A percentile compares a stretch with the other conserved stretches of the same genome.
Evolutionary conservation across 1,140 invertebrate species (phyloP).

Genomic region (Diorhabda elongata): DNA sequence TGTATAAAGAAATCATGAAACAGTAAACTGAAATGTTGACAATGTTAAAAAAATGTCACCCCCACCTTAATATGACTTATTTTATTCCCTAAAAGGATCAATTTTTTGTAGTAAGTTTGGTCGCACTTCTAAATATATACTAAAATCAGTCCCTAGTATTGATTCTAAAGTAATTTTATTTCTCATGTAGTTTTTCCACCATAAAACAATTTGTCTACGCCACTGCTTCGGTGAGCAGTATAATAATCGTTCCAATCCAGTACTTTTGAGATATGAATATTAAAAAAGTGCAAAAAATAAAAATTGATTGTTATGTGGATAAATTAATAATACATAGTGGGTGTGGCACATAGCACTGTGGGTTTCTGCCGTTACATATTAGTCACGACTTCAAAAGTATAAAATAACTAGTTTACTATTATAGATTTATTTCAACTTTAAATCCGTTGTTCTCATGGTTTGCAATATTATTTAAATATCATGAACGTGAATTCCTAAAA

Average conservation of each 20-base stretch:
- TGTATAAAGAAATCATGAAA: too few relatives aligned
- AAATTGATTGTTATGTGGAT: not conserved
- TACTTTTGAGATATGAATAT: not conserved
- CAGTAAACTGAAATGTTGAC: too few relatives aligned
- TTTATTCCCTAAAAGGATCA: too few relatives aligned
- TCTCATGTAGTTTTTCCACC: too few relatives aligned
- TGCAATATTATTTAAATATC: not conserved
- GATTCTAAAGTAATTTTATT: too few relatives aligned
- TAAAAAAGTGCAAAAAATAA: not conserved
- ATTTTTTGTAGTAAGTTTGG: too few relatives aligned
- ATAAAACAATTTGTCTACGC: too few relatives aligned
- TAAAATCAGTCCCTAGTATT: too few relatives aligned
- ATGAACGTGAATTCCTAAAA: not conserved
- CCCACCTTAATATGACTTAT: too few relatives aligned
- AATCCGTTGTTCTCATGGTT: not conserved
- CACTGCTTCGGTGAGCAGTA: too few relatives aligned
- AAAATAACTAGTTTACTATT: conserved; percentile 1
- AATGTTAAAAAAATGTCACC: too few relatives aligned
- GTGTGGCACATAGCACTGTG: not conserved
- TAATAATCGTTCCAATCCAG: not conserved
- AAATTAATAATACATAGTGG: not conserved
- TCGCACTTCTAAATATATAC: too few relatives aligned
- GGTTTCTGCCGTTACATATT: not conserved
- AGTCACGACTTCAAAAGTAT: not conserved
- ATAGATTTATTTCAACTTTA: conserved; percentile 1